Evolutionary conservation across 2,888 invertebrate species (phyloP).

Genomic region (Cerastis rubricosa): DNA sequence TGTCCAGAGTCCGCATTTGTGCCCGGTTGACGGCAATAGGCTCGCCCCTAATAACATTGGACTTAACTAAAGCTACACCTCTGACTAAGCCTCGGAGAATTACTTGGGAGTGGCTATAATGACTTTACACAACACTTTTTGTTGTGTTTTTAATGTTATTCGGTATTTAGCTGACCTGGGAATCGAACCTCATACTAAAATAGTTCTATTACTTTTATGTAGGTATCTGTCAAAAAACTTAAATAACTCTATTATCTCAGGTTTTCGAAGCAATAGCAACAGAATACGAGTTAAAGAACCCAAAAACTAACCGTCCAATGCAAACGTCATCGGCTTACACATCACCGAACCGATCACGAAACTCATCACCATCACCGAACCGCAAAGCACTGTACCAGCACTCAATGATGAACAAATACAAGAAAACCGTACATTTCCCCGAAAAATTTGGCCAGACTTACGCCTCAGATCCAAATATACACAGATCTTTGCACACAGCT

Average conservation of each 20-base stretch:
- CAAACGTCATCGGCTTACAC: slow-evolving; percentile 78
- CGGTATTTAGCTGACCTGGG: neutral
- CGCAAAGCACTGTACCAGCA: slow-evolving; percentile 84
- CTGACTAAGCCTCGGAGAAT: neutral
- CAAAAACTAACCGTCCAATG: slow-evolving; percentile 69
- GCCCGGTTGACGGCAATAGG: neutral
- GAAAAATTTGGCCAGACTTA: slow-evolving; percentile 78
- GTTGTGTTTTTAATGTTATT: too few species aligned
- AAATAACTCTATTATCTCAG: slow-evolving; percentile 67
- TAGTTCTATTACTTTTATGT: neutral
- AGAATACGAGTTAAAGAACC: slow-evolving; percentile 85
- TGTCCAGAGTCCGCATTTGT: neutral
- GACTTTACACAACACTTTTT: too few species aligned
- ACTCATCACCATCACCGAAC: slow-evolving; percentile 77
- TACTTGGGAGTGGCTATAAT: neutral
- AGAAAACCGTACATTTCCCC: slow-evolving; percentile 77
- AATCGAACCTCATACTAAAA: neutral
- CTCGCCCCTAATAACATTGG: neutral
- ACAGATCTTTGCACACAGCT: slow-evolving; percentile 67
- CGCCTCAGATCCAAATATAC: slow-evolving; percentile 85
- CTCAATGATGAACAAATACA: slow-evolving; percentile 80
- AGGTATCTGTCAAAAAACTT: neutral
- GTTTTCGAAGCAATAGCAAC: slow-evolving; percentile 88
- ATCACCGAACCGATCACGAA: slow-evolving; percentile 81
- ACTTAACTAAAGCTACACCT: neutral